phyloP scores from a whole-genome alignment of 2,797 vertebrate species.

The Microtus agrestis region DNA sequence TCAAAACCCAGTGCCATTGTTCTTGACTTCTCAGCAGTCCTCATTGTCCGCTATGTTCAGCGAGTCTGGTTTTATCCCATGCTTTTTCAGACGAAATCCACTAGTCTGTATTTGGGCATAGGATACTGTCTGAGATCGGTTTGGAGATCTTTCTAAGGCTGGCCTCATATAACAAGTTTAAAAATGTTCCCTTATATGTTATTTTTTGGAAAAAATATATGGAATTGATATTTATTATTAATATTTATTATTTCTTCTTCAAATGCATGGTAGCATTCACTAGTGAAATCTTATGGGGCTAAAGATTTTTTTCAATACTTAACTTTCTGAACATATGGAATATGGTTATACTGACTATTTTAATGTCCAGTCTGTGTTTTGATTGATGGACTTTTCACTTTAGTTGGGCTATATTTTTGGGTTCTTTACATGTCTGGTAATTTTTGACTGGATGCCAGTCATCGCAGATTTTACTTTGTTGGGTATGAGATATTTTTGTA shows the following conservation, averaged over 20 bases:
- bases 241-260: slow-evolving; percentile 50
- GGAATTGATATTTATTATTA: slow-evolving; percentile 19
- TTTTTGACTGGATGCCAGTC: slow-evolving; percentile 59
- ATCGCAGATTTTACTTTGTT: slow-evolving; percentile 50
- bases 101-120: background rate
- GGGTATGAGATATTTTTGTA: slow-evolving; percentile 45
- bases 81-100: background rate
- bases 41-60: no score
- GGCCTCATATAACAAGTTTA: background rate
- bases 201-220: slow-evolving; percentile 49
- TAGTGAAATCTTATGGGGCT: slow-evolving; percentile 32
- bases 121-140: background rate
- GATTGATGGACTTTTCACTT: slow-evolving; percentile 56
- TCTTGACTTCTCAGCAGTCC: no score
- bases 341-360: slow-evolving; percentile 43
- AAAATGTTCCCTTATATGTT: slow-evolving; percentile 9
- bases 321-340: slow-evolving; percentile 42
- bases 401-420: background rate
- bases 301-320: background rate
- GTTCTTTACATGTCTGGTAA: slow-evolving; percentile 44
- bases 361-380: slow-evolving; percentile 50
- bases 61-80: no score
- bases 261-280: background rate
- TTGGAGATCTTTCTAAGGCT: background rate
- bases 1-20: no score